Conservation (phyloP, 2,113 vertebrate species). For the Cyprinus carpio region DNA sequence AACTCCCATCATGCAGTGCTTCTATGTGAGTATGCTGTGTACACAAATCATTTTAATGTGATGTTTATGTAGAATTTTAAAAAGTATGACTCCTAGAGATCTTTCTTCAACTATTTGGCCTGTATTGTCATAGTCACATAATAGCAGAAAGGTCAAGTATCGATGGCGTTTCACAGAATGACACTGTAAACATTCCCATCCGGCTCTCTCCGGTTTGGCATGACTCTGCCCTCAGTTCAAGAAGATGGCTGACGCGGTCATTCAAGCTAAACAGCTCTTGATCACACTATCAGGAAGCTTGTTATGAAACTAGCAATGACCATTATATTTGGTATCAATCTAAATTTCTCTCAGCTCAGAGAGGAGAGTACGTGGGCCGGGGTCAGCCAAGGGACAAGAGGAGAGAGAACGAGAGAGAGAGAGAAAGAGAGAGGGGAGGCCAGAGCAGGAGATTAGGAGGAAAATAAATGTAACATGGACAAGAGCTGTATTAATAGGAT, state of each 20-base stretch:
- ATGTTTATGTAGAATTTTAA: not conserved
- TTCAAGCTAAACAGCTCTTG: slow-evolving; percentile 69
- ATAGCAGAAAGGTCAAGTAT: slow-evolving; percentile 37
- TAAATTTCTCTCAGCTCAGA: slow-evolving; percentile 71
- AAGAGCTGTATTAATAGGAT: slow-evolving; percentile 90
- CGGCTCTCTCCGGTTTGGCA: slow-evolving; percentile 45
- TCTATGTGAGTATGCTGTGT: not conserved
- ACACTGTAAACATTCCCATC: slow-evolving; percentile 49
- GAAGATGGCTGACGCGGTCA: slow-evolving; percentile 64
- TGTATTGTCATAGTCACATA: not conserved
- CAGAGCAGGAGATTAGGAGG: slow-evolving; percentile 80
- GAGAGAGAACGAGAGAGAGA: slow-evolving; percentile 52
- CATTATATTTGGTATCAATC: slow-evolving; percentile 78
- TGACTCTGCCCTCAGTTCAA: slow-evolving; percentile 55
- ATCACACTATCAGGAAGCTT: slow-evolving; percentile 71
- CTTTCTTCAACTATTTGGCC: not conserved
- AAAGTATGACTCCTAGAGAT: not conserved
- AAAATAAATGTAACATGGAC: slow-evolving; percentile 87
- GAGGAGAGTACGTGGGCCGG: slow-evolving; percentile 77
- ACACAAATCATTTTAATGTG: slow-evolving; percentile 1
- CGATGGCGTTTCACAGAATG: slow-evolving; percentile 20
- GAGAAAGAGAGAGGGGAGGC: slow-evolving; percentile 69
- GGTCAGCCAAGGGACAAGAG: slow-evolving; percentile 85
- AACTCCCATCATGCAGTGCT: not conserved
- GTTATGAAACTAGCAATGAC: slow-evolving; percentile 71